A percentile compares a stretch with the other conserved stretches of the same genome.
phyloP scores from a whole-genome alignment of 2,888 invertebrate genomes.

The Cenopis cana region DNA sequence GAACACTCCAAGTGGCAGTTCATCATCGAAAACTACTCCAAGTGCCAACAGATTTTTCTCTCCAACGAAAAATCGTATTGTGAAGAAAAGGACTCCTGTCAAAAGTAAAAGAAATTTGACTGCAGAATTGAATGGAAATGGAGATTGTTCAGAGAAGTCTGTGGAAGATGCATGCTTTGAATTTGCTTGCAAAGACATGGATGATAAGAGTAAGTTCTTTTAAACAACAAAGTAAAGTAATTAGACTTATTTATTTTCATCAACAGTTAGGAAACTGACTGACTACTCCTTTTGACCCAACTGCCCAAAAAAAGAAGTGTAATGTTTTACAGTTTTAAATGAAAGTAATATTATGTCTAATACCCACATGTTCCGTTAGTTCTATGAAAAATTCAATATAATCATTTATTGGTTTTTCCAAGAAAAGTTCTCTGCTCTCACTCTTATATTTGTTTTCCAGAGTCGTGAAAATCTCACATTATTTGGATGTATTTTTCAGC shows the following conservation, averaged over 20 bases:
- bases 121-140: conserved; percentile 23
- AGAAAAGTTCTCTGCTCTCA: too few relatives aligned
- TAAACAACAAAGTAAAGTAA: too few relatives aligned
- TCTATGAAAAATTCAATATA: too few relatives aligned
- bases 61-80: conserved; percentile 65
- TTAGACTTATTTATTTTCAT: too few relatives aligned
- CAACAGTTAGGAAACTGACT: too few relatives aligned
- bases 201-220: conserved; percentile 73
- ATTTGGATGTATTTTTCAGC: conserved; percentile 59
- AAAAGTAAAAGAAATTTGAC: conserved; percentile 61
- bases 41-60: conserved; percentile 64
- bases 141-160: conserved; percentile 14
- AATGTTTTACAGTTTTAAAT: too few relatives aligned
- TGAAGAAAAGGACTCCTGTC: conserved; percentile 55
- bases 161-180: conserved; percentile 49
- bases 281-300: too few relatives aligned
- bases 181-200: conserved; percentile 56
- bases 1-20: conserved; percentile 47
- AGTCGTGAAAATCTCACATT: background rate
- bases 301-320: too few relatives aligned
- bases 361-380: too few relatives aligned
- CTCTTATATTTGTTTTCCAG: background rate
- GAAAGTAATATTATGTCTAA: too few relatives aligned
- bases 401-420: too few relatives aligned
- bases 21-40: conserved; percentile 50